Conservation (phyloP, 1,140 invertebrate species). For the Eciton burchellii region DNA sequence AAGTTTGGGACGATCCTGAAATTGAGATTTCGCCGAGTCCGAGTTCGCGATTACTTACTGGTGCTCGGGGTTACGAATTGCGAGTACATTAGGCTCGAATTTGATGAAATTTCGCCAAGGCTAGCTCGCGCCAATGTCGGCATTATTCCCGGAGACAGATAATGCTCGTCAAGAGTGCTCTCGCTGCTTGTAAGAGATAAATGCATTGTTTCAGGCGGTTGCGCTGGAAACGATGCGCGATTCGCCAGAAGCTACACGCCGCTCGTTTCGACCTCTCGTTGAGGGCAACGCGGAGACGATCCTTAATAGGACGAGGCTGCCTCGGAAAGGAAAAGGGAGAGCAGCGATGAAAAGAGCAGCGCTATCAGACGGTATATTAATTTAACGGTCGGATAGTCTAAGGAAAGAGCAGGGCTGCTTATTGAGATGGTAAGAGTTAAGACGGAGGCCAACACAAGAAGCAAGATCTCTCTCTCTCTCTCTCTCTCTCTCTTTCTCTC, state of each 20-base stretch:
- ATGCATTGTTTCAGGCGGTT: not conserved
- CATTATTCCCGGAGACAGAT: not conserved
- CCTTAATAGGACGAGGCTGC: constrained; percentile 17
- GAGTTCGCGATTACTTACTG: not conserved
- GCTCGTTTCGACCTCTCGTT: constrained; percentile 4
- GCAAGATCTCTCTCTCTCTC: no score
- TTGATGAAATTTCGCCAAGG: not conserved
- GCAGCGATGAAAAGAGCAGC: not conserved
- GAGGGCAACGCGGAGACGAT: constrained; percentile 2
- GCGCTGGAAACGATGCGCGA: not conserved
- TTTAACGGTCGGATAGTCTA: constrained; percentile 28
- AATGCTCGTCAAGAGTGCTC: not conserved
- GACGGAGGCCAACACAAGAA: no score
- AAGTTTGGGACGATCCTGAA: no score
- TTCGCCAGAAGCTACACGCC: constrained; percentile 1
- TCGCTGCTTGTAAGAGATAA: not conserved
- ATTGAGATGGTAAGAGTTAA: not conserved
- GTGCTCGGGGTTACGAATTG: not conserved
- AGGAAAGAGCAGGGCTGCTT: constrained; percentile 6
- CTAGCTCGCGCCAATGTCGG: not conserved
- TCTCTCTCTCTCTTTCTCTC: no score
- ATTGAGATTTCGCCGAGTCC: no score
- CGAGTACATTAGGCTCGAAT: not conserved
- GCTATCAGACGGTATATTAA: constrained; percentile 48
- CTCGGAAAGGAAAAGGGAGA: constrained; percentile 7